Percentiles rank a stretch among this genome's conserved stretches.
phyloP scores from a whole-genome alignment of 2,113 vertebrate genomes.

The Tursiops truncatus region DNA sequence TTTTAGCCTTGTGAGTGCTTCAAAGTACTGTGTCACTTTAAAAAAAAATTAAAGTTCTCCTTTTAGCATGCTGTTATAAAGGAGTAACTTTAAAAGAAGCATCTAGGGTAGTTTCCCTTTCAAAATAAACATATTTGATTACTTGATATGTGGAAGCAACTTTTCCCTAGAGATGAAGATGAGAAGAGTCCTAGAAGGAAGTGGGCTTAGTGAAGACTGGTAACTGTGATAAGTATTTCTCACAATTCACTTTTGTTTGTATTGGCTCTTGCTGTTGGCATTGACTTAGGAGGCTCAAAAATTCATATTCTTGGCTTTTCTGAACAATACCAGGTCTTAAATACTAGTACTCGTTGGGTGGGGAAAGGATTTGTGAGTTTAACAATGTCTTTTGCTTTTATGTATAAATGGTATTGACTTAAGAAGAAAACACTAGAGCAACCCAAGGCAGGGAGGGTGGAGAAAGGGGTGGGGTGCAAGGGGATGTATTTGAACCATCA shows the following conservation, averaged over 20 bases:
- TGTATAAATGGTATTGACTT: neutral
- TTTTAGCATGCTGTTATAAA: constrained; percentile 53
- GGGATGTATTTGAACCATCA: neutral
- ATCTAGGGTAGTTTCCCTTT: constrained; percentile 60
- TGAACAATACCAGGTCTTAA: constrained; percentile 53
- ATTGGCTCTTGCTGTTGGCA: constrained; percentile 63
- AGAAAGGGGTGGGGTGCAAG: neutral
- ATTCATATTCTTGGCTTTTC: constrained; percentile 54
- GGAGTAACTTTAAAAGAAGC: constrained; percentile 31
- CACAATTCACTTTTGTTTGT: constrained; percentile 73
- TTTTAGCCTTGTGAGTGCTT: constrained; percentile 16
- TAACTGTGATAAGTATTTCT: constrained; percentile 64
- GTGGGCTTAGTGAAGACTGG: constrained; percentile 45
- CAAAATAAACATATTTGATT: constrained; percentile 74
- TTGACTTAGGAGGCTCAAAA: constrained; percentile 54
- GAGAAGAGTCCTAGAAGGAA: constrained; percentile 62
- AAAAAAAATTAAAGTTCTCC: neutral
- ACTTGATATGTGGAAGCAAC: constrained; percentile 42
- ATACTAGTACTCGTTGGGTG: constrained; percentile 14
- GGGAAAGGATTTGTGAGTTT: constrained; percentile 22
- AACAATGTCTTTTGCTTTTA: constrained; percentile 37
- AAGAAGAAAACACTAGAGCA: neutral
- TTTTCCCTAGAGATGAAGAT: constrained; percentile 47
- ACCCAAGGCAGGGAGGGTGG: neutral
- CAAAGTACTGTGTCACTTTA: neutral